Evolutionary conservation across 2,888 invertebrate genomes (phyloP).

Genomic region (Eupithecia dodoneata): DNA sequence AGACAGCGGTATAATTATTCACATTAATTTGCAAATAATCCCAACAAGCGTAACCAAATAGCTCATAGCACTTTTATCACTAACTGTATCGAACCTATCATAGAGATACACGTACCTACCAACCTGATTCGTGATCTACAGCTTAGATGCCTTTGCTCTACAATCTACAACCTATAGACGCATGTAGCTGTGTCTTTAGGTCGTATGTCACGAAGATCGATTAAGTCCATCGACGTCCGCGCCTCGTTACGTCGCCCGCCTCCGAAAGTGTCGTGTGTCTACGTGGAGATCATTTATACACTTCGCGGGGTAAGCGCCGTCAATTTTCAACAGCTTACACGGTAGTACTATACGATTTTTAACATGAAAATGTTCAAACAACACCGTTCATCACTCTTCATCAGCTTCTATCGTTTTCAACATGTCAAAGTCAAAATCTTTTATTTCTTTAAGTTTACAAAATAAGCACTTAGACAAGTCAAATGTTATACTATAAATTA

Average conservation of each 20-base stretch:
- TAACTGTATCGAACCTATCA: not conserved
- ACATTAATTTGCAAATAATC: no score
- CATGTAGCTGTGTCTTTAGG: constrained; percentile 17
- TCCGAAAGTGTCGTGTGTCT: constrained; percentile 39
- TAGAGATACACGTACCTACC: not conserved
- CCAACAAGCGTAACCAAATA: no score
- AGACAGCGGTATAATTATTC: no score
- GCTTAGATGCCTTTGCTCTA: not conserved
- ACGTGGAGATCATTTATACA: constrained; percentile 42
- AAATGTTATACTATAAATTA: no score
- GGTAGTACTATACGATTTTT: not conserved
- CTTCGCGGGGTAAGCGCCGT: constrained; percentile 27
- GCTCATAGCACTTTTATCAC: not conserved
- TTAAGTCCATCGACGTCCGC: constrained; percentile 38
- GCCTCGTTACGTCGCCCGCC: constrained; percentile 35
- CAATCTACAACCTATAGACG: not conserved
- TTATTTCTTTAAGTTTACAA: no score
- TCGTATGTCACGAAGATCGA: constrained; percentile 43
- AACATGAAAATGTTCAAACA: not conserved
- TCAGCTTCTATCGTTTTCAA: not conserved
- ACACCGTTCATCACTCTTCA: not conserved
- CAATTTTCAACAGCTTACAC: constrained; percentile 8
- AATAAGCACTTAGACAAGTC: no score
- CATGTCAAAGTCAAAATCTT: no score
- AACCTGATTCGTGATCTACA: not conserved